Conservation (phyloP, 2,113 vertebrate species). For the Passerina amoena region DNA sequence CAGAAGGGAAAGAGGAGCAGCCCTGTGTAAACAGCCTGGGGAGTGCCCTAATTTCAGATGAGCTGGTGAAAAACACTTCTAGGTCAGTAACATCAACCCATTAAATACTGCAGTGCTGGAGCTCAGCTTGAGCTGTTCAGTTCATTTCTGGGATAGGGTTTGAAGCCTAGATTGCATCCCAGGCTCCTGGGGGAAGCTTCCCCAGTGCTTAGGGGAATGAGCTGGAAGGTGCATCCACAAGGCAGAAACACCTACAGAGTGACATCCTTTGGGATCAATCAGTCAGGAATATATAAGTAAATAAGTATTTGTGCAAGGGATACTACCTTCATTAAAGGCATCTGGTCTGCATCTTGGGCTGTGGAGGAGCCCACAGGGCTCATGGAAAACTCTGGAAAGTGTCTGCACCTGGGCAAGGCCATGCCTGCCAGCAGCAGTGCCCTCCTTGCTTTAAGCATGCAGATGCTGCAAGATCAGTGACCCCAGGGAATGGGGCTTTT, state of each 20-base stretch:
- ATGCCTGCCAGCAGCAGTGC: accelerated
- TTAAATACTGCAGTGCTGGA: accelerated
- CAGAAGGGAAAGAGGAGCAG: neutral
- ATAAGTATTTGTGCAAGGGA: neutral
- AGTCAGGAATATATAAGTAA: neutral
- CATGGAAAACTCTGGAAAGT: neutral
- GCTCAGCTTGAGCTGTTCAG: neutral
- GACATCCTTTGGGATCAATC: neutral
- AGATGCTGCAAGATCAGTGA: neutral
- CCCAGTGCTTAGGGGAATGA: neutral
- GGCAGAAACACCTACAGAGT: neutral
- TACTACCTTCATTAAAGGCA: neutral
- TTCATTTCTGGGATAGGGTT: neutral
- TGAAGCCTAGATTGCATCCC: neutral
- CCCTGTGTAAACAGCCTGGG: neutral
- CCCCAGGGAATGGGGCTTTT: neutral
- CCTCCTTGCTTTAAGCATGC: neutral
- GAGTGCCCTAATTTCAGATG: neutral
- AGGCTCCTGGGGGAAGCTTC: neutral
- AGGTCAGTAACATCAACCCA: neutral
- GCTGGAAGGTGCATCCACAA: accelerated
- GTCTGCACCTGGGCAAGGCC: neutral
- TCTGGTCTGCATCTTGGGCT: neutral
- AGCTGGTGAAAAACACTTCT: neutral
- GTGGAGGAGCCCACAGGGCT: accelerated